phyloP scores from a whole-genome alignment of 2,888 invertebrate genomes.

The Magallana nippona region DNA sequence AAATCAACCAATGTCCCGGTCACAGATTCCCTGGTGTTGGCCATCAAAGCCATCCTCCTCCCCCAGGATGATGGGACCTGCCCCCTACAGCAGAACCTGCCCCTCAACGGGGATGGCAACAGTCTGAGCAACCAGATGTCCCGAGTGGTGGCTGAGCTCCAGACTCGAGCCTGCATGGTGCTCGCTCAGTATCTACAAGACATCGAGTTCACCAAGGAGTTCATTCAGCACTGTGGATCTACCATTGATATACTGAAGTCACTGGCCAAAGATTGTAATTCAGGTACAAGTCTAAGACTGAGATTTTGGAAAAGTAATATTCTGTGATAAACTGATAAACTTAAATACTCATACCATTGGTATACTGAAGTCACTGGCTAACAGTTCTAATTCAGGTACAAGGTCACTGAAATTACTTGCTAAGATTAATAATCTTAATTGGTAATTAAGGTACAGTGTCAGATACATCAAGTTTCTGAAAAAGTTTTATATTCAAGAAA shows the following conservation, averaged over 20 bases:
- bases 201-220: slow-evolving; percentile 74
- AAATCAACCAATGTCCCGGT: slow-evolving; percentile 71
- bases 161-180: slow-evolving; percentile 78
- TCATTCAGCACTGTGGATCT: slow-evolving; percentile 76
- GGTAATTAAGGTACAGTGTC: neutral
- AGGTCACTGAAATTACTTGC: no score
- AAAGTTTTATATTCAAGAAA: no score
- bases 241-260: slow-evolving; percentile 78
- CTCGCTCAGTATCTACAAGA: slow-evolving; percentile 76
- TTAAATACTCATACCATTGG: no score
- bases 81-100: slow-evolving; percentile 72
- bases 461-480: neutral
- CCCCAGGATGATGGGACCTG: slow-evolving; percentile 68
- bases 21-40: slow-evolving; percentile 75
- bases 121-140: slow-evolving; percentile 76
- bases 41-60: slow-evolving; percentile 72
- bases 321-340: no score
- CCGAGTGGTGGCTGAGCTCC: slow-evolving; percentile 79
- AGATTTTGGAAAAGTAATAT: no score
- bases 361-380: slow-evolving; percentile 78
- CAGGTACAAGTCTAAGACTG: slow-evolving; percentile 59
- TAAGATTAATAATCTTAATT: no score
- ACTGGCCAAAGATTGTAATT: slow-evolving; percentile 77
- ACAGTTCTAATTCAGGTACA: slow-evolving; percentile 76
- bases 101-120: slow-evolving; percentile 74